Evolutionary conservation across 1,140 invertebrate genomes (phyloP), one percentile per base, ranked within the genome.

Genomic region (Lepidurus apus): DNA sequence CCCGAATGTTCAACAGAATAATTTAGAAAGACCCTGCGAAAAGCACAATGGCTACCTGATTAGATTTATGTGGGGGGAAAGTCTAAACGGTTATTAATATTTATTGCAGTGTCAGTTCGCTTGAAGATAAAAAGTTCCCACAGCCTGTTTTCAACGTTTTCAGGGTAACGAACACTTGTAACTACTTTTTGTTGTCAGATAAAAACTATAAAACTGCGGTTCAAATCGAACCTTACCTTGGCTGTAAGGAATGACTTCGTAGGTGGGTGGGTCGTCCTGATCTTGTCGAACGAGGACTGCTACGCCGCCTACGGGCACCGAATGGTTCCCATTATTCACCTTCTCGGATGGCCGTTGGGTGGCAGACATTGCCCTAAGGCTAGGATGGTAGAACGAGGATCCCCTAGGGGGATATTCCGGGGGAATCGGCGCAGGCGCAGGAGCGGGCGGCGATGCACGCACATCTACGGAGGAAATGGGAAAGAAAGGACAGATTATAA

Each of bases 211-310:
- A 34, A 34, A 34, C 34, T 34, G 34, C 34, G 34, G 34, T 34
- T 34, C 34, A 34, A 34, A 34, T 34, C 34, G 34, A 34, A 34
- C 34, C 34, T 65, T 65, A 65, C 53, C 53, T 65, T 65, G 53
- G 53, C 13, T 65, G 24, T 79, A 79, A 11, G 78, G 78, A 74
- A 79, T 79, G 73, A 79, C 78, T 79, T 79, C 78, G 73, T 79
- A 79, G 43, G 78, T 79, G 43, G 78, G 78, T 10, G 78, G 78
- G 43, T 79, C 78, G 78, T 79, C 78, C 43, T 79, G 74, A 42
- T 79, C 78, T 21, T 79, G 74, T 13, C 24, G 74, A 74, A 79
- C 78, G 34, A 79, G 42, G 26, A 79, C 73, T 43, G 78, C 75
- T 17, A 74, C 78, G 8, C 73, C 78, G 21, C 78, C 53, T 65